Conservation (phyloP, 35 echinoderm and acorn worm species). For the Diadema setosum region DNA sequence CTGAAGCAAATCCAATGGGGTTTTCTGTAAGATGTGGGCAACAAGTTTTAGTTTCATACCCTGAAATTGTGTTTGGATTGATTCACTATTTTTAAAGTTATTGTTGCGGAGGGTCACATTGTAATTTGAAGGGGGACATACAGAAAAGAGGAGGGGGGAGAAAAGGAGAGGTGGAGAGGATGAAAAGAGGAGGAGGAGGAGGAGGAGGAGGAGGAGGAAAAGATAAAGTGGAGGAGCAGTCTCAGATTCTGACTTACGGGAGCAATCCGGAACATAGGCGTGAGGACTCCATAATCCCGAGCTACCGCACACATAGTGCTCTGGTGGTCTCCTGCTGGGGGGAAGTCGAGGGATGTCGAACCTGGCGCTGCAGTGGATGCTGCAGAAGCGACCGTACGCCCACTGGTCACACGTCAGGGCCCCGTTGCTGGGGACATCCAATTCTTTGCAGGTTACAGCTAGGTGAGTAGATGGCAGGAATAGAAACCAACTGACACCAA, state of each 20-base stretch:
- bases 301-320: conserved; percentile 7
- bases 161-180: neutral
- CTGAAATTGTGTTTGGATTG: too few species aligned
- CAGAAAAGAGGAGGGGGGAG: too few species aligned
- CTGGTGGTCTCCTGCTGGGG: neutral
- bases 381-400: conserved; percentile 27
- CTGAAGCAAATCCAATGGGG: too few species aligned
- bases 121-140: too few species aligned
- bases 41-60: too few species aligned
- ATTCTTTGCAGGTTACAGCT: neutral
- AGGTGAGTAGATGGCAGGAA: too few species aligned
- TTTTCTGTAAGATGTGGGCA: too few species aligned
- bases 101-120: too few species aligned
- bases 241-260: neutral
- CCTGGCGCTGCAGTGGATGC: neutral
- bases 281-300: conserved; percentile 26
- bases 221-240: neutral
- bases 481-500: too few species aligned
- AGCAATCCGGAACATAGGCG: conserved; percentile 22
- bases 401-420: conserved; percentile 20
- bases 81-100: too few species aligned
- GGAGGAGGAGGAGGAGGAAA: neutral
- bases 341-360: conserved; percentile 4
- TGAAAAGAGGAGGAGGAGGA: neutral
- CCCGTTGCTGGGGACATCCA: conserved; percentile 1